Evolutionary conservation across 2,797 vertebrate genomes (phyloP).

Genomic region (Staurois parvus): DNA sequence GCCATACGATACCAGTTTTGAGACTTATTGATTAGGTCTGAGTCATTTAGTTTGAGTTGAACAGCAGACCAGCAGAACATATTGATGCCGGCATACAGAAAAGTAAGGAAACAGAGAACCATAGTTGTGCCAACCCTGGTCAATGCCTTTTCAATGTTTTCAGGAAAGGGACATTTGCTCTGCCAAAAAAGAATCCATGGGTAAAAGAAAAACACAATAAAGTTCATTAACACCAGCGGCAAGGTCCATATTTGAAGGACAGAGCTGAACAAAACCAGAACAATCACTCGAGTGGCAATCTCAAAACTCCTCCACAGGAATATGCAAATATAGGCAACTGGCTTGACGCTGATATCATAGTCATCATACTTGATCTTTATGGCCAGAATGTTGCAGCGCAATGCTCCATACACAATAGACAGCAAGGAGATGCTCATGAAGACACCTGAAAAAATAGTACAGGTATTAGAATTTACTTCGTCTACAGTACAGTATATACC

Average conservation of each 20-base stretch:
- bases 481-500: no score
- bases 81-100: constrained; percentile 95
- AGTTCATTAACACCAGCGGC: constrained; percentile 86
- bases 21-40: constrained; percentile 93
- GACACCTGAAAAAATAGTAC: constrained; percentile 79
- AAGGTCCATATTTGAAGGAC: constrained; percentile 91
- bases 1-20: constrained; percentile 91
- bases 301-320: constrained; percentile 97
- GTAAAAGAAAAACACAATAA: constrained; percentile 88
- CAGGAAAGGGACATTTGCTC: constrained; percentile 91
- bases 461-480: neutral
- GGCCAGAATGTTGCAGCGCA: constrained; percentile 97
- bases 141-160: constrained; percentile 95
- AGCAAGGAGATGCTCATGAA: constrained; percentile 93
- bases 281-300: constrained; percentile 90
- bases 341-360: constrained; percentile 88
- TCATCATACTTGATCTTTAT: constrained; percentile 98
- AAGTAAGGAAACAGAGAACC: constrained; percentile 91
- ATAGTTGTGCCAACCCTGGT: constrained; percentile 90
- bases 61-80: constrained; percentile 99
- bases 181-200: constrained; percentile 94
- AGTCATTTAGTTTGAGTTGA: constrained; percentile 90
- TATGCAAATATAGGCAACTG: constrained; percentile 90
- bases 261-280: constrained; percentile 94
- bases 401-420: constrained; percentile 95